Evolutionary conservation across 2,113 vertebrate species (phyloP).

Genomic region (Tragulus kanchil): DNA sequence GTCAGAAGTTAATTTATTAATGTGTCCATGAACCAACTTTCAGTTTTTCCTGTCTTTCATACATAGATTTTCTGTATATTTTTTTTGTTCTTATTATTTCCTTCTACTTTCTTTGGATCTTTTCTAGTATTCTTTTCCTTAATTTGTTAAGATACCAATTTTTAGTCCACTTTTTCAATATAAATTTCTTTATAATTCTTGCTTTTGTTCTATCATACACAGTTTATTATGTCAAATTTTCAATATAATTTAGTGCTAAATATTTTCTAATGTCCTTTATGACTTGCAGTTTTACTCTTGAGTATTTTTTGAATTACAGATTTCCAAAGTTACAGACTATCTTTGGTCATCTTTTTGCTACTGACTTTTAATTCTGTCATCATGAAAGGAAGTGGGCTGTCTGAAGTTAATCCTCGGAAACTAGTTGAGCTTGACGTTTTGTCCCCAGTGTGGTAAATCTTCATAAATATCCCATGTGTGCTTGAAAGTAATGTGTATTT

Average conservation of each 20-base stretch:
- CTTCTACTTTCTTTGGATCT: neutral
- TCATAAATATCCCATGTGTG: neutral
- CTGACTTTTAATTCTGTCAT: neutral
- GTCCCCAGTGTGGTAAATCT: neutral
- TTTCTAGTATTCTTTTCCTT: neutral
- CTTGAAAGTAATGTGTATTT: neutral
- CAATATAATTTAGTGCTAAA: neutral
- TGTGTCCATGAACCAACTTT: neutral
- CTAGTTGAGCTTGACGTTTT: neutral
- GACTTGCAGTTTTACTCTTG: neutral
- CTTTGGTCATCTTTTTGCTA: neutral
- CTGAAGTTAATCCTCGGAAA: neutral
- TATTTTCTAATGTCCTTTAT: neutral
- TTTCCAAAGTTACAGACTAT: neutral
- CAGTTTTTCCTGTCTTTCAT: neutral
- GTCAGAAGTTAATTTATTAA: neutral
- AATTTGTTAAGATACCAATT: neutral
- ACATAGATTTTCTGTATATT: neutral
- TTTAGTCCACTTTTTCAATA: neutral
- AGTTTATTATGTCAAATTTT: neutral
- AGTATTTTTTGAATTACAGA: neutral
- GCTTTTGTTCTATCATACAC: neutral
- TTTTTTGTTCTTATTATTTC: neutral
- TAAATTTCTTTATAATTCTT: neutral
- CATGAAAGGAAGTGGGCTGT: neutral